phyloP scores from a whole-genome alignment of 2,888 invertebrate species.

The Xylota segnis region DNA sequence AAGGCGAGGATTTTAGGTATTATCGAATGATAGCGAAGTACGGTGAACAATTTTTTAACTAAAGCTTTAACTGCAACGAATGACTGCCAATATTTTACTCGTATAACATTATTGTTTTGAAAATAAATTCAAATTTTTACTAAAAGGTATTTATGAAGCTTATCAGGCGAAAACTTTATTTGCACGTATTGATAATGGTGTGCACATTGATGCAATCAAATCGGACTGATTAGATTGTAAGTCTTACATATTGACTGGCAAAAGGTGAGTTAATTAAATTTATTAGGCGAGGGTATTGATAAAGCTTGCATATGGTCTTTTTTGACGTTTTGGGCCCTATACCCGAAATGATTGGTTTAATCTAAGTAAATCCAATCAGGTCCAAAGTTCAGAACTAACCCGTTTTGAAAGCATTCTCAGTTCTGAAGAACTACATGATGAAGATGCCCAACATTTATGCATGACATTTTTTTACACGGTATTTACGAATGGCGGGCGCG shows the following conservation, averaged over 20 bases:
- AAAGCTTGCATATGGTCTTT: not conserved
- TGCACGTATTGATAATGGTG: not conserved
- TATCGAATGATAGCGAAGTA: conserved; percentile 80
- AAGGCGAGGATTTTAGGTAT: conserved; percentile 86
- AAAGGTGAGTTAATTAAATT: not conserved
- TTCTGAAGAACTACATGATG: no score
- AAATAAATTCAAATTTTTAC: conserved; percentile 10
- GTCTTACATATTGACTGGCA: not conserved
- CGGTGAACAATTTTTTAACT: not conserved
- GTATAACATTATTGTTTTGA: not conserved
- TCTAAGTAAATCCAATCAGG: no score
- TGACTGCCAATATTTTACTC: not conserved
- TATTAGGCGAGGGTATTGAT: not conserved
- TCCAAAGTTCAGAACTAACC: no score
- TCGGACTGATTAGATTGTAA: not conserved
- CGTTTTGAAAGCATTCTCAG: no score
- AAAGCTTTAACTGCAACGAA: not conserved
- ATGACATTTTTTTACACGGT: no score
- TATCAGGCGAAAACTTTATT: not conserved
- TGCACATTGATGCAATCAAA: not conserved
- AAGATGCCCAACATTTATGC: no score
- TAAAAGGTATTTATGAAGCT: not conserved
- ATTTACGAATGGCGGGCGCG: no score
- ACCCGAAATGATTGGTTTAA: no score
- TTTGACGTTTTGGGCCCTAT: no score